Evolutionary conservation across 1,140 invertebrate genomes (phyloP).

Genomic region (Caenorhabditis brenneri): DNA sequence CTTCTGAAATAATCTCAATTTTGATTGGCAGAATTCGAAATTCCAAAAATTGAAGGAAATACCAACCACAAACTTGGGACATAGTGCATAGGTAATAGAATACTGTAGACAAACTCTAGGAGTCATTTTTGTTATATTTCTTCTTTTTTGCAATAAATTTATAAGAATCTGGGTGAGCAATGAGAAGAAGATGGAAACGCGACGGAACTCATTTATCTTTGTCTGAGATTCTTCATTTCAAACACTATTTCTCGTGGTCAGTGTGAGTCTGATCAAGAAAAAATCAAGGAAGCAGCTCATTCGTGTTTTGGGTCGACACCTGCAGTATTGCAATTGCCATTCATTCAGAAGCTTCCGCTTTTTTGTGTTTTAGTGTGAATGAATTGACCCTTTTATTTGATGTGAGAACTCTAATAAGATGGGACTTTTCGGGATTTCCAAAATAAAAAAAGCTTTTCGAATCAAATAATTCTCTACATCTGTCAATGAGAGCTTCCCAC

Average conservation of each 20-base stretch:
- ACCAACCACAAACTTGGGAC: slow-evolving; percentile 21
- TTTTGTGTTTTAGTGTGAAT: neutral
- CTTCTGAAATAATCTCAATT: neutral
- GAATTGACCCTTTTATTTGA: no score
- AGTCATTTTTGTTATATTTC: slow-evolving; percentile 9
- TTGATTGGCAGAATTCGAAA: neutral
- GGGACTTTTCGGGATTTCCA: no score
- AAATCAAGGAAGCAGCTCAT: slow-evolving; percentile 28
- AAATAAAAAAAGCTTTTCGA: no score
- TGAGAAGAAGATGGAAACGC: slow-evolving; percentile 1
- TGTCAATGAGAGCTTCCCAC: no score
- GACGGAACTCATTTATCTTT: slow-evolving; percentile 40
- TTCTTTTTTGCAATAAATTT: slow-evolving; percentile 10
- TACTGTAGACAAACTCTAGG: neutral
- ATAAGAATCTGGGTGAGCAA: neutral
- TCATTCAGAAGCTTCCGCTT: neutral
- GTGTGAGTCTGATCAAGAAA: neutral
- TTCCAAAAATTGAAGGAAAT: neutral
- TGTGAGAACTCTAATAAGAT: no score
- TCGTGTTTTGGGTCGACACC: neutral
- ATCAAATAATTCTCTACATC: no score
- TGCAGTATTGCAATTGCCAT: neutral
- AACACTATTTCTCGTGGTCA: neutral
- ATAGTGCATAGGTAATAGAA: slow-evolving; percentile 15
- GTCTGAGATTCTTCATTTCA: neutral